phyloP scores from a whole-genome alignment of 2,888 invertebrate genomes.

The Acronicta leporina region DNA sequence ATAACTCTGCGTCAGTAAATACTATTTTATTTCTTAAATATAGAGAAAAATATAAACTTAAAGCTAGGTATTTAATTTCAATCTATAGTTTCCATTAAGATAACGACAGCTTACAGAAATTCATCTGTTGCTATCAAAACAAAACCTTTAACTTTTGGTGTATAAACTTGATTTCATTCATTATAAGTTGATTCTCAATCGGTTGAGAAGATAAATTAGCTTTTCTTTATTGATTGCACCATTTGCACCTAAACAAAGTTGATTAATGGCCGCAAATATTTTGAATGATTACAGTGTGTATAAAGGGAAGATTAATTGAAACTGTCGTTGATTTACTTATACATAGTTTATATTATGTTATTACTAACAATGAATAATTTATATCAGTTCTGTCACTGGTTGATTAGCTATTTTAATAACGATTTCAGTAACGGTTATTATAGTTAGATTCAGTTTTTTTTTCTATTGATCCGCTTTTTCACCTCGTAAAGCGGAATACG shows the following conservation, averaged over 20 bases:
- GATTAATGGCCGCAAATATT: slow-evolving; percentile 39
- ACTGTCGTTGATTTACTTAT: not conserved
- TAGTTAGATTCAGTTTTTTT: no score
- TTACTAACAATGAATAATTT: no score
- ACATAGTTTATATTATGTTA: no score
- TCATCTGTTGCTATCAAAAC: slow-evolving; percentile 6
- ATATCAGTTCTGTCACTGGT: no score
- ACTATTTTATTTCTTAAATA: no score
- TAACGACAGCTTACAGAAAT: slow-evolving; percentile 5
- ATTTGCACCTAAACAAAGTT: slow-evolving; percentile 27
- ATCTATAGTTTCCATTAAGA: not conserved
- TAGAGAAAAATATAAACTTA: no score
- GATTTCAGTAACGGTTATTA: no score
- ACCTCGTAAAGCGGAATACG: no score
- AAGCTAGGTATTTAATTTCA: not conserved
- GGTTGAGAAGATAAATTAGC: slow-evolving; percentile 26
- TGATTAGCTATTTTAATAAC: no score
- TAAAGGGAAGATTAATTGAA: slow-evolving; percentile 6
- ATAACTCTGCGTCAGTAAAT: no score
- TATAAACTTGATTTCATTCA: slow-evolving; percentile 10
- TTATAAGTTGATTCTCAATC: slow-evolving; percentile 17
- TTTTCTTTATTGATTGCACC: slow-evolving; percentile 33
- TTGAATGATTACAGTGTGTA: slow-evolving; percentile 19
- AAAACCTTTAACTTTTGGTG: not conserved
- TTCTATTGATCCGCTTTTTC: no score